Evolutionary conservation across 2,113 vertebrate genomes (phyloP).

Genomic region (Delphinus delphis): DNA sequence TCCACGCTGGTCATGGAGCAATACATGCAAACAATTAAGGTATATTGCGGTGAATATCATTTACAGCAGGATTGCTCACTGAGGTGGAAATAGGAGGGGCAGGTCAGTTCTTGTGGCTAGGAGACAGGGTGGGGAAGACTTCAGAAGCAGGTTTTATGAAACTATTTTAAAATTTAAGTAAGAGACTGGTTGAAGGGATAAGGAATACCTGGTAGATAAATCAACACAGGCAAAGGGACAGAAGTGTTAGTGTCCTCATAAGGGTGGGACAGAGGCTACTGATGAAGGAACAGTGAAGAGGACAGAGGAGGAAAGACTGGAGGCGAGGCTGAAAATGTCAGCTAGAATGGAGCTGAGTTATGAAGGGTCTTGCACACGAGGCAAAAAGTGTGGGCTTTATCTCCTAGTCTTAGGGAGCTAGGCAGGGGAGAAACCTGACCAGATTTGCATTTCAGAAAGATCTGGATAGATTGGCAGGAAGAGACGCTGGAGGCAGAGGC

Average conservation of each 20-base stretch:
- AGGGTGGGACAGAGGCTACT: accelerated
- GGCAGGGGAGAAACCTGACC: background rate
- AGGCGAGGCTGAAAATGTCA: background rate
- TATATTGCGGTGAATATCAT: too few relatives aligned
- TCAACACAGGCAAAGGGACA: background rate
- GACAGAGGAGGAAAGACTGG: background rate
- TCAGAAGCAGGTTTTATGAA: background rate
- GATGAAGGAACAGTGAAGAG: background rate
- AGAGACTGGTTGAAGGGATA: background rate
- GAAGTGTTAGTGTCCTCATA: background rate
- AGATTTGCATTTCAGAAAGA: background rate
- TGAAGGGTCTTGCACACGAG: background rate
- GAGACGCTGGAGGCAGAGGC: background rate
- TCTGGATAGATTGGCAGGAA: background rate
- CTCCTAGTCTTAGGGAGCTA: background rate
- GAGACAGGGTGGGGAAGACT: background rate
- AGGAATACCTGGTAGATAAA: background rate
- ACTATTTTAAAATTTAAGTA: background rate
- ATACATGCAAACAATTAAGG: background rate
- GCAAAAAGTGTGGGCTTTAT: background rate
- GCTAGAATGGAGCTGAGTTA: background rate
- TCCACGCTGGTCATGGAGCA: background rate
- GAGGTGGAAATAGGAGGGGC: background rate
- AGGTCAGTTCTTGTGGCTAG: background rate
- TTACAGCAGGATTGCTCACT: background rate